Base-by-base conservation (phyloP, 2,888 invertebrate species). In the Vannuccia rotundouncinata region DNA sequence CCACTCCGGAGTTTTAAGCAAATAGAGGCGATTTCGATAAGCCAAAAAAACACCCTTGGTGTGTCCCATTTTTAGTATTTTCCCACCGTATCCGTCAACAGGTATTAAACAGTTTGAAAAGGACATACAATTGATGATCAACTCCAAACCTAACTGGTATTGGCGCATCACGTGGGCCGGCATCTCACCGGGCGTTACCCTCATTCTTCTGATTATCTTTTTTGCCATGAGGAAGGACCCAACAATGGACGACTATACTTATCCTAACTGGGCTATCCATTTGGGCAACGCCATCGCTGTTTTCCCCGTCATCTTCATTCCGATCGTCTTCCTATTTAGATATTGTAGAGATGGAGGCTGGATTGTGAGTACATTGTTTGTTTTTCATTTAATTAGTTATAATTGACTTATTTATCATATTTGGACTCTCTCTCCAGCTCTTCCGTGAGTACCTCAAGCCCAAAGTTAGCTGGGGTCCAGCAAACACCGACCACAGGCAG, bases 121-220 rank as follows among this genome's bases (percentile, higher is more conserved):
- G 29, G 86, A 88, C 82, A 86, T 88, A 76, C 82, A 84, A 45
- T 82, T 85, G 83, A 88, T 88, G 88, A 78, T 88, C 31, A 87
- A 86, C 29, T 82, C 81, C 22, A 84, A 84, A 79, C 86, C 87
- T 22, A 85, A 83, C 74, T 83, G 85, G 28, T 86, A 85, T 82
- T 88, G 88, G 88, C 84, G 84, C 81, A 81, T 85, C 29, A 85
- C 85, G 79, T 88, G 88, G 88, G 84, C 83, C 75, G 84, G 83
- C 76, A 66, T 86, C 0, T 84, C 87, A 0, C 87, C 87, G 13
- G 60, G 85, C 28, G 84, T 87, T 74, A 85, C 87, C 29, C 74
- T 88, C 0, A 87, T 86, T 13, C 87, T 88, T 87, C 73, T 86
- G 25, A 86, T 88, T n/a, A 85, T 85, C 13, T 80, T 85, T 81